Evolutionary conservation across 2,888 invertebrate genomes (phyloP), one percentile per base, ranked within the genome.

Genomic region (Caenorhabditis becei): DNA sequence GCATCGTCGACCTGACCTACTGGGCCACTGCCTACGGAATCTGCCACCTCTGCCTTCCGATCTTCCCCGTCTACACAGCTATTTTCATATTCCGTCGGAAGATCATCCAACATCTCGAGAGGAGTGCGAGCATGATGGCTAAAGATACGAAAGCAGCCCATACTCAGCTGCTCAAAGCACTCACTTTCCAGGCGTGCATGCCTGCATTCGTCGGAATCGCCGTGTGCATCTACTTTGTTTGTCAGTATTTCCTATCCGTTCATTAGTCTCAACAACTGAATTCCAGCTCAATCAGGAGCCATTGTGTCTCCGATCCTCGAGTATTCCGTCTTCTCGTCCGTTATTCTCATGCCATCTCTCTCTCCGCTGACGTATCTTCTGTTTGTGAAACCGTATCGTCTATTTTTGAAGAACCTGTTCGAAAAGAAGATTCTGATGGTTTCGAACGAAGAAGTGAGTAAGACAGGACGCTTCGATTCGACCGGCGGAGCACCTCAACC

Each of bases 21-120:
- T 35, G 35, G 35, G 26, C 41, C 0, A 62, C 61, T 11, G 24
- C 37, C 20, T 66, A 54, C 23, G 59, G 61, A 20, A 37, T 79
- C 18, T 23, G 18, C 10, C 71, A 79, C 18, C 59, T 66, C 11
- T 41, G 41, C 23, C 28, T 72, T 23, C 72, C 72, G 3, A 59
- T 79, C n/a, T 62, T 49, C 35, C 79, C 79, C 0, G 69, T 74
- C 20, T 79, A 79, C 61, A 67, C 51, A 1, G 28, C 63, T 1
- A 67, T 79, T n/a, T 72, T 72, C 28, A 47, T 79, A 8, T 28
- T 79, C 24, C 72, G 74, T 2, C 54, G 66, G 26, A 79, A 74
- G 16, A 79, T 74, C 18, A 37, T 79, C 3, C 56, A 53, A 7
- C 26, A 47, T 18, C 44, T 79, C n/a, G 47, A 49, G 4, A 44